These are phyloP conservation scores for Emberiza fucata DNA, from an alignment of 2,113 vertebrate species.

Conservation along the genomic window DNA sequence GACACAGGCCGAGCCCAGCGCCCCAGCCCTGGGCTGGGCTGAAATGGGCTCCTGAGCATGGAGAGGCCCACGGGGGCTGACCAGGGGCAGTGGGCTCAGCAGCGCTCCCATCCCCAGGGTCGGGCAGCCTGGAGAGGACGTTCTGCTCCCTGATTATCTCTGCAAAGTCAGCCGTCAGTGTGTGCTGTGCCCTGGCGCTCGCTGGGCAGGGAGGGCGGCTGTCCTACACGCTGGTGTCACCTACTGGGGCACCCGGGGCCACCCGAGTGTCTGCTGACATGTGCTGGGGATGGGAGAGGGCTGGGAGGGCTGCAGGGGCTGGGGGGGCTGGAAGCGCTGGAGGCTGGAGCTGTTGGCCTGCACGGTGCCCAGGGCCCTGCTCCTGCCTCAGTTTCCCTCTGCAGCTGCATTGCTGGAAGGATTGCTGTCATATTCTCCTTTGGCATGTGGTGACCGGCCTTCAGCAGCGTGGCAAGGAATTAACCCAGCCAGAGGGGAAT, in stretches of 20 bases:
- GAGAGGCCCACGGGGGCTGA: neutral
- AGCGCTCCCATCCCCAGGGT: neutral
- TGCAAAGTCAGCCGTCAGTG: neutral
- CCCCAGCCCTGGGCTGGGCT: neutral
- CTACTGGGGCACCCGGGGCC: neutral
- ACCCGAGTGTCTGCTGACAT: fast-evolving
- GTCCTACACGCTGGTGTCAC: fast-evolving
- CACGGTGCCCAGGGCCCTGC: fast-evolving
- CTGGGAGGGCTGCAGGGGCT: neutral
- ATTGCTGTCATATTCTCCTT: fast-evolving
- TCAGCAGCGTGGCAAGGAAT: neutral
- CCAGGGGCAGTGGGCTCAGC: neutral
- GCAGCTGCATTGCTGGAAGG: neutral
- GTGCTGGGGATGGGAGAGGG: neutral
- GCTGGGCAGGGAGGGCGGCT: neutral
- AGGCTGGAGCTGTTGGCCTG: fast-evolving
- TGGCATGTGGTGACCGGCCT: neutral
- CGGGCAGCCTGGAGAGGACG: neutral
- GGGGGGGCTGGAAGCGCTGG: neutral
- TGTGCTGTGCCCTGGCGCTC: neutral
- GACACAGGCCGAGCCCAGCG: too few species aligned
- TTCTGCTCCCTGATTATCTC: neutral
- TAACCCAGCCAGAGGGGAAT: neutral
- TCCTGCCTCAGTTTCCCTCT: neutral
- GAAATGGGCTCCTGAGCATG: neutral